Conservation (phyloP, 2,797 vertebrate genomes). For the Podargus strigoides region DNA sequence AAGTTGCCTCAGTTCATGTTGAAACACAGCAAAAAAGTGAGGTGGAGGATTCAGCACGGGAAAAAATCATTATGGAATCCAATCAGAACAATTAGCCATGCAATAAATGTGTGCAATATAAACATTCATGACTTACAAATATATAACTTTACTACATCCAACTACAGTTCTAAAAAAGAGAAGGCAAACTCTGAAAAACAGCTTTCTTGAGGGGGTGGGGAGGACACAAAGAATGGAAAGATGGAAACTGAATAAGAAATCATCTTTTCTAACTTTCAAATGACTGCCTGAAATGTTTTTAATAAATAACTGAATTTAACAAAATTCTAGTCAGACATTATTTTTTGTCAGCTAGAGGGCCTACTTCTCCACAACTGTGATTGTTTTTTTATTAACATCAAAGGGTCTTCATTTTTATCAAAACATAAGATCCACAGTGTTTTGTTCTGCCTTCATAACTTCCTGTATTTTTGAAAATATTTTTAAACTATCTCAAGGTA, state of each 20-base stretch:
- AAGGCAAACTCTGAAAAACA: neutral
- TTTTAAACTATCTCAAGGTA: neutral
- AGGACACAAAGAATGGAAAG: neutral
- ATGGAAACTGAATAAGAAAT: neutral
- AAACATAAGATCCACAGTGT: neutral
- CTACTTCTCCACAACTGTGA: constrained; percentile 19
- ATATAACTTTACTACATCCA: neutral
- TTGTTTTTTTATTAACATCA: constrained; percentile 8
- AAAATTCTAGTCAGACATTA: neutral
- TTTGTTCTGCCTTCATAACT: neutral
- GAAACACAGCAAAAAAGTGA: neutral
- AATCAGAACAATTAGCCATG: neutral
- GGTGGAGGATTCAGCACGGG: neutral
- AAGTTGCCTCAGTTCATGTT: neutral
- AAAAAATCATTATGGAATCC: neutral
- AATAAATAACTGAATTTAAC: neutral
- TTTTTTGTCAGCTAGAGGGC: constrained; percentile 37
- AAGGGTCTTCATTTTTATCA: neutral
- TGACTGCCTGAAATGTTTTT: neutral
- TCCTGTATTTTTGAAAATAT: neutral
- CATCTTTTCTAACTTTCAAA: neutral
- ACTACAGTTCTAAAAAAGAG: neutral
- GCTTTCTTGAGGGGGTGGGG: neutral
- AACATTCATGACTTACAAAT: neutral
- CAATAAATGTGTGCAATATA: neutral